phyloP scores from a whole-genome alignment of 1,140 invertebrate genomes.

The Elymnias hypermnestra region DNA sequence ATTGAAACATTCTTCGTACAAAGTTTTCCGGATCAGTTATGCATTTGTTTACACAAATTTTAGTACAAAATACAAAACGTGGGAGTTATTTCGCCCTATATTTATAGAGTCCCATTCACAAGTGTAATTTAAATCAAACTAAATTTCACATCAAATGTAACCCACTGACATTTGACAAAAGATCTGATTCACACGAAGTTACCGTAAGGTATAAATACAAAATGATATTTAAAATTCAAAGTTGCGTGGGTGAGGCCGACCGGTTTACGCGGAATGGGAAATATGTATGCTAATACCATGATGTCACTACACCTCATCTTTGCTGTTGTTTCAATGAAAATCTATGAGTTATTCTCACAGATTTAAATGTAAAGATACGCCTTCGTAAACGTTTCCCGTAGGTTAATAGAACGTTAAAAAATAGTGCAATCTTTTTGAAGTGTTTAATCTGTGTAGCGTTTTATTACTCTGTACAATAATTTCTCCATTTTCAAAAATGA shows the following conservation, averaged over 20 bases:
- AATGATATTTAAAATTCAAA: slow-evolving; percentile 11
- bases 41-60: no score
- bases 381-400: no score
- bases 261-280: slow-evolving; percentile 10
- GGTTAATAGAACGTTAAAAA: no score
- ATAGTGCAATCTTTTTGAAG: no score
- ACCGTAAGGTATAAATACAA: slow-evolving; percentile 24
- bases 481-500: no score
- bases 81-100: neutral
- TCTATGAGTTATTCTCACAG: no score
- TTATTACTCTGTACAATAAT: no score
- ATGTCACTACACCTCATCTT: slow-evolving; percentile 15
- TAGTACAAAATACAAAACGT: neutral
- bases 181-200: slow-evolving; percentile 28
- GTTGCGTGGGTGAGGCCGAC: slow-evolving; percentile 5
- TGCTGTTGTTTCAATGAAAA: no score
- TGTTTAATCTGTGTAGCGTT: no score
- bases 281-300: slow-evolving; percentile 4
- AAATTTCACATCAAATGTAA: slow-evolving; percentile 18
- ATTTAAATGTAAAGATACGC: no score
- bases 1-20: no score
- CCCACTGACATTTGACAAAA: slow-evolving; percentile 22
- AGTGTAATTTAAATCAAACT: slow-evolving; percentile 1
- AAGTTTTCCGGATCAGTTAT: no score
- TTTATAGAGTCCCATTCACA: neutral